Conservation (phyloP, 2,113 vertebrate genomes). For the Paedocypris sp. region DNA sequence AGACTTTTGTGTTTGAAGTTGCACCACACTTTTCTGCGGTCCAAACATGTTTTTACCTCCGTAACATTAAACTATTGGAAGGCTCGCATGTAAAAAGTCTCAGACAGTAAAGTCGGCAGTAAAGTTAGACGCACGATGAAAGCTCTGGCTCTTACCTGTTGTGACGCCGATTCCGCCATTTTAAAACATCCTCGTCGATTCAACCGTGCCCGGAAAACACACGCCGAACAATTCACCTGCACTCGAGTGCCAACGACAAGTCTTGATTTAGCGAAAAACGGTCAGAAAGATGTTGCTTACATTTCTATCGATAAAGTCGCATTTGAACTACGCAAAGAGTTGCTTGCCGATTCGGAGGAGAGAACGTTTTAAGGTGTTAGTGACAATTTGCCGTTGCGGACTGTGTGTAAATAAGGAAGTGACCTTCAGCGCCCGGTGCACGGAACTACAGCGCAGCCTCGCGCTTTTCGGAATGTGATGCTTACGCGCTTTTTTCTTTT, state of each 20-base stretch:
- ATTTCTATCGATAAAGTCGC: not conserved
- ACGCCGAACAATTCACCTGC: conserved; percentile 57
- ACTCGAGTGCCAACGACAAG: conserved; percentile 11
- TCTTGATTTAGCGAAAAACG: too few species aligned
- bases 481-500: too few species aligned
- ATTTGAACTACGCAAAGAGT: not conserved
- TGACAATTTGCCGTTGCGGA: not conserved
- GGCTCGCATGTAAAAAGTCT: not conserved
- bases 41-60: too few species aligned
- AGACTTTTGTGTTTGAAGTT: too few species aligned
- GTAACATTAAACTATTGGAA: not conserved
- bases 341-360: not conserved
- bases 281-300: not conserved
- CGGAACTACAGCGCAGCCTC: not conserved
- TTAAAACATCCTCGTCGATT: conserved; percentile 54
- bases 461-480: too few species aligned
- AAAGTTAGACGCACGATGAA: conserved; percentile 26
- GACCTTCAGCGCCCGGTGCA: not conserved
- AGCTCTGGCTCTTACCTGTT: conserved; percentile 48
- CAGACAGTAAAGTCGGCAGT: not conserved
- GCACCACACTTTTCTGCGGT: too few species aligned
- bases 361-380: not conserved
- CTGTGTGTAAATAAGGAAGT: conserved; percentile 18
- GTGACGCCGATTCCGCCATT: conserved; percentile 58
- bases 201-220: conserved; percentile 35